Conservation (phyloP, 2,888 invertebrate genomes). For the Nomada flava region DNA sequence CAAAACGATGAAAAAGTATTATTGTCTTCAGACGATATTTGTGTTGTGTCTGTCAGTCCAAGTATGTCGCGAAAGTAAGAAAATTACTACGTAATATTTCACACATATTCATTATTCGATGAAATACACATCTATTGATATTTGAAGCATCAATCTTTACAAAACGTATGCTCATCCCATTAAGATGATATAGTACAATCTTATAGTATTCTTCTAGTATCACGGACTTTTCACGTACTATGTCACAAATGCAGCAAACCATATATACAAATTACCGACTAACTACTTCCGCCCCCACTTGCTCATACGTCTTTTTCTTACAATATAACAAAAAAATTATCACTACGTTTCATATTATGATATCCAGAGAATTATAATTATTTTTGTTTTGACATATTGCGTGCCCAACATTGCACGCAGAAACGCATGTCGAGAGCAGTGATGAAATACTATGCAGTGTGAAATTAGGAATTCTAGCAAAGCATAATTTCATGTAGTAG, state of each 20-base stretch:
- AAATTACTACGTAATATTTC: slow-evolving; percentile 60
- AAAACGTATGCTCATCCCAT: slow-evolving; percentile 27
- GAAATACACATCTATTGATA: slow-evolving; percentile 35
- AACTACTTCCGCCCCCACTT: slow-evolving; percentile 67
- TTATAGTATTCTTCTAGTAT: slow-evolving; percentile 35
- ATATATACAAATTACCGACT: slow-evolving; percentile 63
- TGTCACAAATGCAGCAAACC: slow-evolving; percentile 50
- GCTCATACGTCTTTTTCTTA: slow-evolving; percentile 54
- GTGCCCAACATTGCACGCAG: slow-evolving; percentile 8
- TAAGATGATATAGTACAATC: slow-evolving; percentile 41
- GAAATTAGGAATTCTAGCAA: slow-evolving; percentile 30
- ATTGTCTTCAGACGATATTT: slow-evolving; percentile 41
- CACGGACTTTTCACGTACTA: slow-evolving; percentile 42
- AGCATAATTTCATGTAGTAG: slow-evolving; percentile 17
- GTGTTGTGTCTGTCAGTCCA: slow-evolving; percentile 54
- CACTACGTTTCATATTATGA: slow-evolving; percentile 20
- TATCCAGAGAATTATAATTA: slow-evolving; percentile 53
- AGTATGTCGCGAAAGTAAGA: slow-evolving; percentile 53
- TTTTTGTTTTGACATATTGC: slow-evolving; percentile 63
- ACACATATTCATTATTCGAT: slow-evolving; percentile 47
- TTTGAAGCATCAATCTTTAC: slow-evolving; percentile 25
- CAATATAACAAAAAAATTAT: slow-evolving; percentile 35
- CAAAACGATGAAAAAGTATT: slow-evolving; percentile 31
- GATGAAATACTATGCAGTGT: slow-evolving; percentile 4
- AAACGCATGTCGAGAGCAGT: not conserved